Percentiles rank a stretch among this genome's conserved stretches.
phyloP scores from a whole-genome alignment of 2,113 vertebrate genomes.

The Sceloporus undulatus region DNA sequence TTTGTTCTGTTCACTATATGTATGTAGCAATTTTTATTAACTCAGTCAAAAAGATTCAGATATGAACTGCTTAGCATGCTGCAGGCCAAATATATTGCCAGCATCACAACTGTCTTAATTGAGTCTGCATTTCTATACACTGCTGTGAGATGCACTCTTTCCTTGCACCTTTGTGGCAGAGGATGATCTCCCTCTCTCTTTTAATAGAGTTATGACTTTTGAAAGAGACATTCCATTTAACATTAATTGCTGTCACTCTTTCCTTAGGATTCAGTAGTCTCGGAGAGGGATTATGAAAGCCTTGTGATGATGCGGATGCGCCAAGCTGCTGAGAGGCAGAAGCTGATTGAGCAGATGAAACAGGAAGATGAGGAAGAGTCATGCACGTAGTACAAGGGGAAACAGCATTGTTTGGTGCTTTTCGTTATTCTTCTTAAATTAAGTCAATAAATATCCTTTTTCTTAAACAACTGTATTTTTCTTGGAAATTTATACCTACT shows the following conservation, averaged over 20 bases:
- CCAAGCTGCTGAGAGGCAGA: constrained; percentile 93
- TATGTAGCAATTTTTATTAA: not conserved
- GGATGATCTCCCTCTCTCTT: too few species aligned
- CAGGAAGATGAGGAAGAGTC: constrained; percentile 85
- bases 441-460: constrained; percentile 73
- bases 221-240: not conserved
- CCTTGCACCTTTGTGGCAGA: not conserved
- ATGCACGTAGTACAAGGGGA: constrained; percentile 65
- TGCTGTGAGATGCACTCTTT: not conserved
- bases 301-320: constrained; percentile 97
- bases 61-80: not conserved
- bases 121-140: rapidly evolving
- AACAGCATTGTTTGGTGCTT: not conserved
- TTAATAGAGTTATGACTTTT: not conserved
- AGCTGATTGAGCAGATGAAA: constrained; percentile 89
- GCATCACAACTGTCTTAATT: rapidly evolving
- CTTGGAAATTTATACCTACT: constrained; percentile 4
- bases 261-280: constrained; percentile 82
- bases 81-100: not conserved
- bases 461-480: constrained; percentile 29
- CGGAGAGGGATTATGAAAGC: constrained; percentile 93
- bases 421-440: constrained; percentile 55
- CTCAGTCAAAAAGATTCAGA: not conserved
- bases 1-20: not conserved
- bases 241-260: rapidly evolving